Conservation (phyloP, 1,140 invertebrate species). For the Drosophila rufa region DNA sequence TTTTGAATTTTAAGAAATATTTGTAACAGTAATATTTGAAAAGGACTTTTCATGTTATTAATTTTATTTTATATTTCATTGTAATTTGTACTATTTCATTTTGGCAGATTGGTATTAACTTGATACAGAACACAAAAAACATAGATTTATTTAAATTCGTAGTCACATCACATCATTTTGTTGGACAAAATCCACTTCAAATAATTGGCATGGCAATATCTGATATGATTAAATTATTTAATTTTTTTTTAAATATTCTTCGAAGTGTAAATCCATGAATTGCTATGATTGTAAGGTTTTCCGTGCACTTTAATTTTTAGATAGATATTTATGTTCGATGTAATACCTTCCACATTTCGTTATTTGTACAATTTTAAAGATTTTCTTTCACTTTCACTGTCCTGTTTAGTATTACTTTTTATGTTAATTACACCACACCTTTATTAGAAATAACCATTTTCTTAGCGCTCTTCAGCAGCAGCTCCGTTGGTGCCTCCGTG, state of each 20-base stretch:
- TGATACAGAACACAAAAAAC: no score
- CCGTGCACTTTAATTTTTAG: no score
- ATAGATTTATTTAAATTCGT: background rate
- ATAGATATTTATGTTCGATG: no score
- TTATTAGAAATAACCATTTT: conserved; percentile 14
- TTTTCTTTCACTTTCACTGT: background rate
- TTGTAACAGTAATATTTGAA: background rate
- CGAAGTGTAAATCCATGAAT: no score
- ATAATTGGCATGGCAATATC: background rate
- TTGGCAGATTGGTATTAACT: background rate
- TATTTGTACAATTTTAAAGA: background rate
- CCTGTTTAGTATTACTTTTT: background rate
- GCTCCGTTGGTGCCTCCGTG: background rate
- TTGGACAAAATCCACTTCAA: background rate
- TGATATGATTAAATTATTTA: background rate
- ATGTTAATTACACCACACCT: conserved; percentile 6
- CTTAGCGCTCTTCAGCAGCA: background rate
- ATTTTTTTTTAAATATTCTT: background rate
- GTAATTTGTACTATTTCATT: background rate
- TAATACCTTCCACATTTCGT: background rate
- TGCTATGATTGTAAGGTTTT: no score
- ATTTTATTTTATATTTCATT: background rate
- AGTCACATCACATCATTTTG: background rate
- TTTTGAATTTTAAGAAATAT: background rate
- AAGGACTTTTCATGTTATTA: background rate